Percentiles rank a stretch among this genome's conserved stretches.
These are phyloP conservation scores for Entomyzon cyanotis DNA, from an alignment of 2,113 vertebrate genomes.

Conservation along the genomic window DNA sequence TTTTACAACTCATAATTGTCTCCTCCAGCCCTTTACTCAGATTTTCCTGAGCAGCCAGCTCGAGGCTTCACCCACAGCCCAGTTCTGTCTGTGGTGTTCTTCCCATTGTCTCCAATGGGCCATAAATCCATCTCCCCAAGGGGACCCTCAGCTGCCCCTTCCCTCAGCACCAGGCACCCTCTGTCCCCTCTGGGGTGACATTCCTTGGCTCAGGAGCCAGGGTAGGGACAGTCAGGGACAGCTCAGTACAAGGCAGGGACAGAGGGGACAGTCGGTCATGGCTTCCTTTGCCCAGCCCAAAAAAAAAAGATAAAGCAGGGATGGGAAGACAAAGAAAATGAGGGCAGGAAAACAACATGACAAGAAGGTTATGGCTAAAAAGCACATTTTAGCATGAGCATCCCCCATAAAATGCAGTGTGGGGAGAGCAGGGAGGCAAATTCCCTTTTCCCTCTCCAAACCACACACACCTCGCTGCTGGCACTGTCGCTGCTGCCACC, in stretches of 20 bases:
- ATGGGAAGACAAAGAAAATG: not conserved
- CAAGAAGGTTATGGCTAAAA: not conserved
- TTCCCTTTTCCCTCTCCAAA: not conserved
- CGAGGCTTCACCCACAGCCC: not conserved
- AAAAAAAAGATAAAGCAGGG: not conserved
- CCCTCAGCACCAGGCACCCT: not conserved
- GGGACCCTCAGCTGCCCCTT: not conserved
- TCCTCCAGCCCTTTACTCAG: not conserved
- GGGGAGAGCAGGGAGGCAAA: not conserved
- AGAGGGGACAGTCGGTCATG: not conserved
- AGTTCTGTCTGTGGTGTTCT: not conserved
- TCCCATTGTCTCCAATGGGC: not conserved
- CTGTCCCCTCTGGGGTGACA: not conserved
- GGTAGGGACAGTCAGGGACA: not conserved
- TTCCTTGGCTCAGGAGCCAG: not conserved
- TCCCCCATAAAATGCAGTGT: accelerated
- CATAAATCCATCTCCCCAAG: not conserved
- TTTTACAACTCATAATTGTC: not conserved
- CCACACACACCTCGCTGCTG: not conserved
- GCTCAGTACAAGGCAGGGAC: not conserved
- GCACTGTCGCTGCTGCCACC: not conserved
- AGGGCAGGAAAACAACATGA: not conserved
- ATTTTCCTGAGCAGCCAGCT: not conserved
- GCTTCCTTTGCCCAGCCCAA: not conserved
- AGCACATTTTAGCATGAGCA: not conserved